Evolutionary conservation across 1,140 invertebrate genomes (phyloP), one percentile per base, ranked within the genome.

Genomic region (Papilio aristodemus): DNA sequence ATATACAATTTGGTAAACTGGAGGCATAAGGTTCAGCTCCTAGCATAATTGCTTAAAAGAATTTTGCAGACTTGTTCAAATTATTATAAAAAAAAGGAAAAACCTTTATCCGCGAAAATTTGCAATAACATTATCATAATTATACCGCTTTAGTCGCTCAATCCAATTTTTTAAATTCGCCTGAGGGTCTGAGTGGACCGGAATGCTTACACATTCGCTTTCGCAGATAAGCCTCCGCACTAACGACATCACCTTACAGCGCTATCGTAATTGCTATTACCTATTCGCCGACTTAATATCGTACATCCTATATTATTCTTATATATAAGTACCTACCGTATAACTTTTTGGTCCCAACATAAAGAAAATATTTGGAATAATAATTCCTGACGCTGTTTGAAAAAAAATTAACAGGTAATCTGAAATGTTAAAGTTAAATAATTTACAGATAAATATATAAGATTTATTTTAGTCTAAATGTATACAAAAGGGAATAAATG

Each of bases 51-150:
- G 46, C 46, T 54, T 54, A 54, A 54, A 54, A 54, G 46, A 54
- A 22, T 54, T 54, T 54, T 54, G 46, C 46, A 54, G 19, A 54
- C 46, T 54, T 19, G 19, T 54, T 54, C 46, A 19, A 54, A 54
- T 54, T 54, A 22, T 54, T 58, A 36, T 25, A 57, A 36, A 59
- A 32, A 58, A 32, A 32, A 62, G 59, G 36, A 38, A 39, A 39
- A 36, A 38, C 32, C 59, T 62, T 62, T 62, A 62, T 62, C 27
- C 32, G 59, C 14, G 17, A 38, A 62, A 37, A 62, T 62, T 62
- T 62, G 59, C 32, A 62, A 62, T 62, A 62, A 62, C 59, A 62
- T 62, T 62, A 62, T 39, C 59, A 62, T 62, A 62, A 62, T 62
- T 62, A 62, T 22, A 19, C 27, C 59, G 32, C 59, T 38, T 62